Evolutionary conservation across 2,888 invertebrate genomes (phyloP), one percentile per base, ranked within the genome.

Genomic region (Epirrhoe alternata): DNA sequence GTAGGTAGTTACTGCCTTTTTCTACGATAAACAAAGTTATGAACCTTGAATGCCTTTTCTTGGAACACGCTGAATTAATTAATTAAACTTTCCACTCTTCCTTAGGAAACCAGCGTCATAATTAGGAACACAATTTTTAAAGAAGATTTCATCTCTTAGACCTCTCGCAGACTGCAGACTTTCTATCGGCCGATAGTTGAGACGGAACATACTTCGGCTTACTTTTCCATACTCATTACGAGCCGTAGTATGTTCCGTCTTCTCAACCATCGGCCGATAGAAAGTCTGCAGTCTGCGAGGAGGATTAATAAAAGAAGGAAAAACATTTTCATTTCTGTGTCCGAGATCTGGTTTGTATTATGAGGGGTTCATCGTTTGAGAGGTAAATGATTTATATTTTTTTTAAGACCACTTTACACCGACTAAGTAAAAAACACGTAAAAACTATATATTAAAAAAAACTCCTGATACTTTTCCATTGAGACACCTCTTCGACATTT

Each of bases 351-450:
- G 57, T 58, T 62, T n/a, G 24, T 38, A 38, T 56, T 45, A 55
- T 17, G 31, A 24, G 14, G 50, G n/a, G 59, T 31, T 14, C 51
- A 12, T 49, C 38, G 64, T 68, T 66, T 42, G 54, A 68, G 65
- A 69, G 65, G 70, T 70, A 69, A 59, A 47, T 6, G 49, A 12
- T 33, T 33, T 33, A 7, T 42, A 12, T 42, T 12, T 24, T 24
- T 24, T 24, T 24, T 24, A 24, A 24, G 24, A 24, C n/a, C n/a
- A n/a, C n/a, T n/a, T n/a, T n/a, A n/a, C n/a, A n/a, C n/a, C n/a
- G n/a, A n/a, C n/a, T n/a, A n/a, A n/a, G n/a, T n/a, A n/a, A n/a
- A n/a, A n/a, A n/a, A n/a, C n/a, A n/a, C n/a, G n/a, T n/a, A n/a
- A n/a, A n/a, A n/a, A n/a, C n/a, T n/a, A n/a, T n/a, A n/a, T n/a